phyloP scores from a whole-genome alignment of 2,888 invertebrate species.

The Noctua janthina region DNA sequence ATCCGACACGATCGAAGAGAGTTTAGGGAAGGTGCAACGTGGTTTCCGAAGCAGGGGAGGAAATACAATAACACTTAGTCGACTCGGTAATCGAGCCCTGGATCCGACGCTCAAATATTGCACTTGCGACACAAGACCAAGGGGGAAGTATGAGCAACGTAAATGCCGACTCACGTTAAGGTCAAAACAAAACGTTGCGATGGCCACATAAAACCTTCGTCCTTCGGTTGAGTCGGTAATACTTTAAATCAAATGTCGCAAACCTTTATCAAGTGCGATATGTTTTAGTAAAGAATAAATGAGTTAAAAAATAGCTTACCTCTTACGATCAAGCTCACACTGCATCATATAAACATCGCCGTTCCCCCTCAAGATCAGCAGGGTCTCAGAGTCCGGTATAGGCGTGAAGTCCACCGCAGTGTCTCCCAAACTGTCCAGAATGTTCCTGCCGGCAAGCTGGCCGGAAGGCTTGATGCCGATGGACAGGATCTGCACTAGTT shows the following conservation, averaged over 20 bases:
- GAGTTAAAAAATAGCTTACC: constrained; percentile 68
- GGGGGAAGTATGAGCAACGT: neutral
- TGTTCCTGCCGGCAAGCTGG: constrained; percentile 84
- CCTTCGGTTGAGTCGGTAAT: neutral
- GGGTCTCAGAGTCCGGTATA: constrained; percentile 78
- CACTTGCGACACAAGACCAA: neutral
- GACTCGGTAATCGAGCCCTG: neutral
- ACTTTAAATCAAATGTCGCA: neutral
- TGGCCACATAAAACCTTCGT: neutral
- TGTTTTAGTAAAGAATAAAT: neutral
- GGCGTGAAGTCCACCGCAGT: constrained; percentile 96
- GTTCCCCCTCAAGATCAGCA: constrained; percentile 95
- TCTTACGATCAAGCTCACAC: constrained; percentile 79
- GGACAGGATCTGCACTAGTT: constrained; percentile 80
- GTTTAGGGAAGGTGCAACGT: neutral
- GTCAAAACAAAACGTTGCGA: neutral
- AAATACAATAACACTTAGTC: neutral
- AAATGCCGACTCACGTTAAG: neutral
- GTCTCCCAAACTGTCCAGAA: constrained; percentile 93
- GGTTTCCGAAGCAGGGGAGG: neutral
- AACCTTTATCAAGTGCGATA: neutral
- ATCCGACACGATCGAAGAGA: neutral
- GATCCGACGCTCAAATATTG: neutral
- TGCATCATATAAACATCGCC: constrained; percentile 93
- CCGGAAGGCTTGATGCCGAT: constrained; percentile 85